Base-by-base conservation (phyloP, 2,888 invertebrate species). In the Lepidonotus clava region DNA sequence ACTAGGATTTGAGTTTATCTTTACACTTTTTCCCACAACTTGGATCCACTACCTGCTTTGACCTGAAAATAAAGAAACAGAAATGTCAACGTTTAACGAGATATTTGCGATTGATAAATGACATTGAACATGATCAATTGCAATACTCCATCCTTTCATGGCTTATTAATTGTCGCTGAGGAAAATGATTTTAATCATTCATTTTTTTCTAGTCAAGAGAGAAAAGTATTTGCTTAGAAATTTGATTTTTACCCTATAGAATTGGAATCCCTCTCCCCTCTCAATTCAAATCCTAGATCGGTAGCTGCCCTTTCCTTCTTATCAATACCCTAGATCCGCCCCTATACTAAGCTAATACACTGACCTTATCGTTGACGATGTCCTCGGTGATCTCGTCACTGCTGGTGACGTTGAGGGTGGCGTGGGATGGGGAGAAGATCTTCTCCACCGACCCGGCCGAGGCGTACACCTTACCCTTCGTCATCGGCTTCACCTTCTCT, bases 401-500 rank as follows among this genome's bases (percentile, higher is more conserved):
- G 46, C 92, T 91, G 11, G 91, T 90, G 84, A 92, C 92, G 87
- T 91, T 92, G 83, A 94, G 89, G 38, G 91, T 90, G 4, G 93
- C 92, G 90, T 94, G 94, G 51, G 90, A 91, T 2, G 92, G 93
- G 83, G 91, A 90, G 87, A 93, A 93, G 8, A 92, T 87, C 85
- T 90, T 88, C 86, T 93, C 92, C 0, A 91, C 88, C 1, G 90
- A 90, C 14, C 93, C 93, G 83, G 92, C 92, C 86, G 92, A 91
- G 0, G 94, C 93, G 1, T 92, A 93, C 40, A 93, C 90, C 85
- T 93, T 93, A n/a, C 93, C 94, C 76, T 91, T 92, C 0, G 90
- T 91, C 92, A 93, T 91, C 24, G 93, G 93, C 86, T 93, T 93
- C 8, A 92, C 92, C 38, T 87, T 88, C 1, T 90, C 90, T n/a